These are phyloP conservation scores for Drosophila subsilvestris DNA, from an alignment of 2,888 invertebrate genomes.

Conservation along the genomic window DNA sequence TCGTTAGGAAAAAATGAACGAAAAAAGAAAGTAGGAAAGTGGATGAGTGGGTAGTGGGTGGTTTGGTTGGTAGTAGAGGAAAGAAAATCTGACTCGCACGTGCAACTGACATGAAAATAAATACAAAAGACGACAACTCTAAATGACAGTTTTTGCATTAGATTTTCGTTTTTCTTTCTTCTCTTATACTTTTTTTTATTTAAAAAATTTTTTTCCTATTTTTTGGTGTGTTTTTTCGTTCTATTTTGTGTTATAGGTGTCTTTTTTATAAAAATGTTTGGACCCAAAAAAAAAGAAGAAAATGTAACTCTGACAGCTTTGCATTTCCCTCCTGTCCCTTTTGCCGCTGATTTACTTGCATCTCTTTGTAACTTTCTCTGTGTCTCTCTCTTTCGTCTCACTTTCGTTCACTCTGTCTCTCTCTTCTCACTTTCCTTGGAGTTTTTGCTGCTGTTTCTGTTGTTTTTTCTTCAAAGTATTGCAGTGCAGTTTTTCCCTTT, in stretches of 20 bases:
- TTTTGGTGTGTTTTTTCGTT: not conserved
- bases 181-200: constrained; percentile 1
- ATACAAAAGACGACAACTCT: constrained; percentile 61
- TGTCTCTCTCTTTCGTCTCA: constrained; percentile 19
- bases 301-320: constrained; percentile 30
- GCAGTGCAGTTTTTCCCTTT: constrained; percentile 38
- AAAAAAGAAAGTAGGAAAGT: constrained; percentile 13
- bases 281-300: not conserved
- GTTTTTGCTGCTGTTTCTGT: constrained; percentile 23
- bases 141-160: constrained; percentile 79
- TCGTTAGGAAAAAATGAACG: not conserved
- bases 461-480: constrained; percentile 25
- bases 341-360: constrained; percentile 35
- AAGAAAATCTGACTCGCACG: constrained; percentile 56
- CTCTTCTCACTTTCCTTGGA: constrained; percentile 14
- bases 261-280: constrained; percentile 12
- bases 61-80: constrained; percentile 8
- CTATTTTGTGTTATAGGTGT: not conserved
- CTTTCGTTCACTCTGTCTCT: constrained; percentile 15
- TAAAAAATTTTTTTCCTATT: constrained; percentile 12
- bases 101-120: constrained; percentile 75
- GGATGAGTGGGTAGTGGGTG: not conserved
- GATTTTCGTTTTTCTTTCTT: constrained; percentile 48
- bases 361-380: not conserved
- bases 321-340: constrained; percentile 8